phyloP scores from a whole-genome alignment of 2,888 invertebrate species.

The Toxonevra muliebris region DNA sequence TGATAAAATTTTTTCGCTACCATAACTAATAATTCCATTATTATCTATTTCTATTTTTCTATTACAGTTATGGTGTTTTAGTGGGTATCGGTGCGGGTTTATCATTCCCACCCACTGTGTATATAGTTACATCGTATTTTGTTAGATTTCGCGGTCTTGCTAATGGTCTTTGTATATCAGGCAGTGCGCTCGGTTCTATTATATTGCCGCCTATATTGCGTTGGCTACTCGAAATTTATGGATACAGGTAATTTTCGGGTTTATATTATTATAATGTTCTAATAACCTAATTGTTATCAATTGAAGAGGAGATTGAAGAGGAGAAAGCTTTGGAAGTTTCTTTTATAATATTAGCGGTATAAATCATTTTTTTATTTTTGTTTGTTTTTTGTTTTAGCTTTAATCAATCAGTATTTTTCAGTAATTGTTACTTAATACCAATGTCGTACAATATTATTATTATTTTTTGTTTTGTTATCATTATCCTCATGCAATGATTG shows the following conservation, averaged over 20 bases:
- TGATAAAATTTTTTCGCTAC: conserved; percentile 44
- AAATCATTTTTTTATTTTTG: too few species aligned
- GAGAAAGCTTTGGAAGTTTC: too few species aligned
- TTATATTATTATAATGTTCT: too few species aligned
- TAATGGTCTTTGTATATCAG: conserved; percentile 89
- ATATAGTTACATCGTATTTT: conserved; percentile 89
- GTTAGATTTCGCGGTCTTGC: conserved; percentile 81
- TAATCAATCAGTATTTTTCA: too few species aligned
- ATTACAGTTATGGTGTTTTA: conserved; percentile 78
- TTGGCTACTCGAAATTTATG: conserved; percentile 76
- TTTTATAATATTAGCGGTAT: too few species aligned
- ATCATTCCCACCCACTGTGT: conserved; percentile 88
- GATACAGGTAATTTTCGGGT: conserved; percentile 71
- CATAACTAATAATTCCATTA: neutral
- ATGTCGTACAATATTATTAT: too few species aligned
- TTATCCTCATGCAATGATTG: too few species aligned
- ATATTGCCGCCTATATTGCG: conserved; percentile 82
- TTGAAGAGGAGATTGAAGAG: too few species aligned
- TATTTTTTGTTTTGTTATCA: too few species aligned
- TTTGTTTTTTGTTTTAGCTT: too few species aligned
- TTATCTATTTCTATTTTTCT: neutral
- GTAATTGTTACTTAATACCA: too few species aligned
- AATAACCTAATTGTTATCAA: too few species aligned
- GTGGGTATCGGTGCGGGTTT: conserved; percentile 86
- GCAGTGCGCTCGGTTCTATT: conserved; percentile 86